phyloP scores from a whole-genome alignment of 2,888 invertebrate genomes.

The Dichetophora obliterata region DNA sequence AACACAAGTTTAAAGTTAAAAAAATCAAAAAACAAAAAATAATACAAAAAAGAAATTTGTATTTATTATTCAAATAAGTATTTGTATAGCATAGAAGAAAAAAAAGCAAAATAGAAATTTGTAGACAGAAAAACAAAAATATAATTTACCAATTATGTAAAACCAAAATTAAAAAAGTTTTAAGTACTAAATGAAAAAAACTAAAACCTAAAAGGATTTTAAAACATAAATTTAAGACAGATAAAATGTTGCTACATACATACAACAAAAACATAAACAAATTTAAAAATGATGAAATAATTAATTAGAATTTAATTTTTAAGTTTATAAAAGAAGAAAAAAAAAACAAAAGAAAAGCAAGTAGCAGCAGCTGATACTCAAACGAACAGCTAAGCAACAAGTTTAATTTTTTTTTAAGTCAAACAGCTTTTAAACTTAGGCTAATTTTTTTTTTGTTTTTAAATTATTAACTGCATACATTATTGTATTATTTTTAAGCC shows the following conservation, averaged over 20 bases:
- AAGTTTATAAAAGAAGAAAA: constrained; percentile 11
- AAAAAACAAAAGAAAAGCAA: constrained; percentile 3
- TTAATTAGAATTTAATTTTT: neutral
- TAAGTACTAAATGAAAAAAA: neutral
- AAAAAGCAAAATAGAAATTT: constrained; percentile 4
- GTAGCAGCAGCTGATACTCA: too few species aligned
- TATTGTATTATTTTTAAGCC: too few species aligned
- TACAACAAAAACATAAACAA: constrained; percentile 28
- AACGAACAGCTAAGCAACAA: too few species aligned
- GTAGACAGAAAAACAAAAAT: constrained; percentile 1
- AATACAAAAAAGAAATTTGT: constrained; percentile 40
- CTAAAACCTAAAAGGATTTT: constrained; percentile 36
- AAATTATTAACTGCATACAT: constrained; percentile 19
- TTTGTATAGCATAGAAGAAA: constrained; percentile 9
- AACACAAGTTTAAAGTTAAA: constrained; percentile 34
- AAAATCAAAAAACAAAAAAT: constrained; percentile 39
- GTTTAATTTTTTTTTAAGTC: too few species aligned
- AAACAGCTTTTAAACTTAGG: too few species aligned
- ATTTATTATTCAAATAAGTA: constrained; percentile 30
- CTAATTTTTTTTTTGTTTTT: constrained; percentile 19
- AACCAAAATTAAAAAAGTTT: constrained; percentile 6
- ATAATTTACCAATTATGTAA: constrained; percentile 12
- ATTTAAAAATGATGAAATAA: neutral
- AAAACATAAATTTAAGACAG: neutral
- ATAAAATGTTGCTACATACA: constrained; percentile 40